Percentiles rank a stretch among this genome's conserved stretches.
Evolutionary conservation across 1,140 invertebrate genomes (phyloP).

Genomic region (Orussus abietinus): DNA sequence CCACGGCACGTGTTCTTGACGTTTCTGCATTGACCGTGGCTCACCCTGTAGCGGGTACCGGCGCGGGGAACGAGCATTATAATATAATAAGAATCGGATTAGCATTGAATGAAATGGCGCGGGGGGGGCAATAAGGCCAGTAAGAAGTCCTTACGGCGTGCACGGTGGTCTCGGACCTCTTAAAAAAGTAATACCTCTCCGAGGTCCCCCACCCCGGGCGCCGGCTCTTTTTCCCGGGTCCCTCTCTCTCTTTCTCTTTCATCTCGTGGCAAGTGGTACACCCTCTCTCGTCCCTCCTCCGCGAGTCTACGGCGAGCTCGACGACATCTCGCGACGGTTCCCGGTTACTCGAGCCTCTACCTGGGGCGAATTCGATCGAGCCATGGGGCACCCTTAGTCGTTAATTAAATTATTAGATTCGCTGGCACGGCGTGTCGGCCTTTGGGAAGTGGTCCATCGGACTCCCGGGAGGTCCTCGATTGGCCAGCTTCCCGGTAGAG

Average conservation of each 20-base stretch:
- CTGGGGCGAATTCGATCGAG: no score
- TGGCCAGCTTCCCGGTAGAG: no score
- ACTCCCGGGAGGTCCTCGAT: no score
- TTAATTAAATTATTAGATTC: constrained; percentile 39
- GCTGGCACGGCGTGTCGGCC: no score
- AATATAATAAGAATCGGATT: constrained; percentile 55
- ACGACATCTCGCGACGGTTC: no score
- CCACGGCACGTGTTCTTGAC: constrained; percentile 34
- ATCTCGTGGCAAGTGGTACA: constrained; percentile 6
- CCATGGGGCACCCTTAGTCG: constrained; percentile 19
- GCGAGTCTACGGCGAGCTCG: no score
- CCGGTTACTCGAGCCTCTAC: no score
- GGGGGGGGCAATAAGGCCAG: constrained; percentile 37
- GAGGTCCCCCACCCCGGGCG: no score
- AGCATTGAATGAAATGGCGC: constrained; percentile 53
- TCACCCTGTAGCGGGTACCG: no score
- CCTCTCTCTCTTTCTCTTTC: constrained; percentile 5
- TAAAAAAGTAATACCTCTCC: constrained; percentile 20
- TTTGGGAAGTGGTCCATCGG: no score
- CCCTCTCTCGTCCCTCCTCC: constrained; percentile 19
- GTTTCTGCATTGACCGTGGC: no score
- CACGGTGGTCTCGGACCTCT: constrained; percentile 21
- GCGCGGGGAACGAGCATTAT: constrained; percentile 48
- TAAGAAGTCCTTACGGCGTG: constrained; percentile 29
- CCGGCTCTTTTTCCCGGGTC: no score